Conservation (phyloP, 2,888 invertebrate genomes). For the Melikaiella ostensackeni region DNA sequence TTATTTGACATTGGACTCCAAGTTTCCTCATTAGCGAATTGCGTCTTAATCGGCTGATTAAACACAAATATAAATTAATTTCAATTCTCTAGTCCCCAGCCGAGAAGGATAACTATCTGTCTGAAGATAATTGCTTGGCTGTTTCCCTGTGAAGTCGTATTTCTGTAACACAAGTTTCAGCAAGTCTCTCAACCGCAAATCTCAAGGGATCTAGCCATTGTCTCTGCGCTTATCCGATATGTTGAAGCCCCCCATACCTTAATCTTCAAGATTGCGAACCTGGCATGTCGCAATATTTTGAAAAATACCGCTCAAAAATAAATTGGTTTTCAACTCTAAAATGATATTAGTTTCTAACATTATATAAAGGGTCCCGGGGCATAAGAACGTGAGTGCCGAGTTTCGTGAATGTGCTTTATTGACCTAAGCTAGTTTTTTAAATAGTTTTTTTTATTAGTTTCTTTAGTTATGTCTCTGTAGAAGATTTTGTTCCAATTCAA, state of each 20-base stretch:
- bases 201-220: constrained; percentile 56
- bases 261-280: constrained; percentile 33
- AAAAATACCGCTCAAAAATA: constrained; percentile 5
- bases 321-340: background rate
- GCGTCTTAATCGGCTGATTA: background rate
- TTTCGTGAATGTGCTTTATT: no score
- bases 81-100: background rate
- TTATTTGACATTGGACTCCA: background rate
- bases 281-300: constrained; percentile 9
- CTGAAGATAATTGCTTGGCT: constrained; percentile 47
- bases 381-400: no score
- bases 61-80: background rate
- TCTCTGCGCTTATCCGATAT: constrained; percentile 55
- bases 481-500: no score
- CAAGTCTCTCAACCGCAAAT: constrained; percentile 54
- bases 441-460: no score
- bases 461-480: no score
- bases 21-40: background rate
- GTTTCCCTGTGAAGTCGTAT: constrained; percentile 50
- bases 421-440: no score
- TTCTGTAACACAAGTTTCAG: constrained; percentile 51
- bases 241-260: constrained; percentile 47
- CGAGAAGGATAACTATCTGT: constrained; percentile 46
- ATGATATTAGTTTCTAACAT: background rate
- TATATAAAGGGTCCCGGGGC: no score